A percentile compares a stretch with the other conserved stretches of the same genome.
Conservation (phyloP, 2,797 vertebrate genomes). For the Melanotaenia maccullochi region DNA sequence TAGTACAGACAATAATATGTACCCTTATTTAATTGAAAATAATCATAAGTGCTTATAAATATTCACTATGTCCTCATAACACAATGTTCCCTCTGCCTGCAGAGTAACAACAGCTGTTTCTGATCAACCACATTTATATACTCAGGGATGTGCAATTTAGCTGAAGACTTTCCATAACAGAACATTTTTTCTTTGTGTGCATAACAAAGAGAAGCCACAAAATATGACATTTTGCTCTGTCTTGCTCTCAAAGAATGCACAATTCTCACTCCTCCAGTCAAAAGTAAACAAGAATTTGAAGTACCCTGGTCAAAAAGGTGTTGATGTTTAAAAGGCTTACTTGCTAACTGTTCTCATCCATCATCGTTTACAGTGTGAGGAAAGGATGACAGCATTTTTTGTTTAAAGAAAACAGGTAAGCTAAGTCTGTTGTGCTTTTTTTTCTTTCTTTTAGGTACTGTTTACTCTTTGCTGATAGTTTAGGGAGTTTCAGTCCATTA, state of each 20-base stretch:
- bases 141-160: constrained; percentile 13
- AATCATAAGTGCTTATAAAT: constrained; percentile 26
- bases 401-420: background rate
- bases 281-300: background rate
- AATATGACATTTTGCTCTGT: background rate
- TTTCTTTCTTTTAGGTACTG: background rate
- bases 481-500: background rate
- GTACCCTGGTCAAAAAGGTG: background rate
- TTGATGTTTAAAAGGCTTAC: background rate
- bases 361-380: background rate
- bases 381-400: background rate
- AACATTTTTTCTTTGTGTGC: constrained; percentile 7
- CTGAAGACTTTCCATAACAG: constrained; percentile 16
- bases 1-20: background rate
- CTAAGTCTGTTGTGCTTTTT: background rate
- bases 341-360: background rate
- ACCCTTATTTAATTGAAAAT: constrained; percentile 17
- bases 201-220: constrained; percentile 13
- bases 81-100: constrained; percentile 33
- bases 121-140: constrained; percentile 18
- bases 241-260: too few species aligned
- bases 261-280: background rate
- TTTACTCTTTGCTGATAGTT: background rate
- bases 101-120: constrained; percentile 27
- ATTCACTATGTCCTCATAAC: constrained; percentile 25